Percentiles rank a stretch among this genome's conserved stretches.
Evolutionary conservation across 2,797 vertebrate species (phyloP).

Genomic region (Gymnocypris eckloni): DNA sequence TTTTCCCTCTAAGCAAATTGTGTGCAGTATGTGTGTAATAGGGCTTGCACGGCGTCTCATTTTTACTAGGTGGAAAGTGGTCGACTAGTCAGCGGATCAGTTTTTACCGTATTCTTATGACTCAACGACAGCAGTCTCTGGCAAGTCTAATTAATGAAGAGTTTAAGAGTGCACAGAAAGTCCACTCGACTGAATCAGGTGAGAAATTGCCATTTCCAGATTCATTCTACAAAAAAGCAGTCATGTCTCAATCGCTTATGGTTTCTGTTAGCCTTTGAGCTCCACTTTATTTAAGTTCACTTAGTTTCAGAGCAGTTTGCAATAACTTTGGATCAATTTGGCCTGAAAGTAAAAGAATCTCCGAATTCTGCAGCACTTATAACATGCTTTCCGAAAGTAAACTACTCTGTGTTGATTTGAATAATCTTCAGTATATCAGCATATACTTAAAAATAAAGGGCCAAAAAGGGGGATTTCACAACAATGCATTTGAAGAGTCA

Average conservation of each 20-base stretch:
- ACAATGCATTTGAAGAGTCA: neutral
- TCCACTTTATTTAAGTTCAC: neutral
- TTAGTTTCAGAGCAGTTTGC: neutral
- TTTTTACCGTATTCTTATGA: constrained; percentile 16
- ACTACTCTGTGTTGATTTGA: neutral
- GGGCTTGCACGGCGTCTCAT: constrained; percentile 26
- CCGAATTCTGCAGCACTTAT: neutral
- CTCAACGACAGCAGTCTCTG: constrained; percentile 5
- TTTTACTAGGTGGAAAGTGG: neutral
- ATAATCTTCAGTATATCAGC: neutral
- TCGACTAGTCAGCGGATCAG: neutral
- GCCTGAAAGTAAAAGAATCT: neutral
- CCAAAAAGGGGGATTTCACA: neutral
- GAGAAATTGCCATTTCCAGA: constrained; percentile 19
- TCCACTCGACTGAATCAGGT: neutral
- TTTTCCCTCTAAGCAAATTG: constrained; percentile 28
- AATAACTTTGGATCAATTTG: constrained; percentile 8
- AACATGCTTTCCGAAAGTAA: constrained; percentile 6
- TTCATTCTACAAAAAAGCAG: neutral
- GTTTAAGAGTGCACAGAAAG: neutral
- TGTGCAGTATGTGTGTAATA: constrained; percentile 7
- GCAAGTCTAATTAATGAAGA: neutral
- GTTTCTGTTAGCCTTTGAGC: constrained; percentile 10
- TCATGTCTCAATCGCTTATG: neutral
- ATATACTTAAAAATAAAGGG: neutral